Evolutionary conservation across 2,888 invertebrate genomes (phyloP).

Genomic region (Heliconius ismenius): DNA sequence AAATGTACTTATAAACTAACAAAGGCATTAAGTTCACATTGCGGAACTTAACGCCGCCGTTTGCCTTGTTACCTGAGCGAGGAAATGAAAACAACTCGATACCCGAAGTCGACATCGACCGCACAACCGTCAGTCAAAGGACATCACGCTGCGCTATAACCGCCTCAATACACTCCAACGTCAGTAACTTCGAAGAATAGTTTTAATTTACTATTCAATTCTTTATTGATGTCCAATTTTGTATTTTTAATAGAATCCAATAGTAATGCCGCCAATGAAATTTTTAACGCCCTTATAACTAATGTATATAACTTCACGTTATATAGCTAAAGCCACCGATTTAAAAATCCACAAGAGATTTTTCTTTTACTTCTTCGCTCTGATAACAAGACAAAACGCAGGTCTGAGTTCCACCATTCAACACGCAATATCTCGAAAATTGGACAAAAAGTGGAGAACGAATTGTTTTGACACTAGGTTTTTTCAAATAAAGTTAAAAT

Average conservation of each 20-base stretch:
- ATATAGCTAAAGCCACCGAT: not conserved
- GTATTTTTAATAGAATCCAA: not conserved
- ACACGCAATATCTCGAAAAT: not conserved
- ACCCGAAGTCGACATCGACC: not conserved
- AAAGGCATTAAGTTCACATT: too few species aligned
- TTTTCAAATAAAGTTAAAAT: too few species aligned
- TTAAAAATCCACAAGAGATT: not conserved
- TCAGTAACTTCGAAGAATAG: not conserved
- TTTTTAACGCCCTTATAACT: not conserved
- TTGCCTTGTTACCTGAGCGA: not conserved
- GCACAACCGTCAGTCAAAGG: too few species aligned
- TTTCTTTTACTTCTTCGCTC: not conserved
- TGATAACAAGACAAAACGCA: not conserved
- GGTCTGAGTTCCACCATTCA: not conserved
- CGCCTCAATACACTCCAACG: too few species aligned
- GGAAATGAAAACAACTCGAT: not conserved
- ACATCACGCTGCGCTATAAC: too few species aligned
- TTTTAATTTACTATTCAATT: conserved; percentile 2
- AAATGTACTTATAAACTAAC: too few species aligned
- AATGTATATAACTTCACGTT: too few species aligned
- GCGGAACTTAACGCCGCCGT: not conserved
- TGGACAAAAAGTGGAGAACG: not conserved
- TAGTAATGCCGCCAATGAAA: not conserved
- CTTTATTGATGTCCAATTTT: not conserved
- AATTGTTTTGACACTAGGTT: not conserved